A percentile compares a stretch with the other conserved stretches of the same genome.
These are phyloP conservation scores for Psix sp. DNA, from an alignment of 1,140 invertebrate genomes.

Conservation along the genomic window DNA sequence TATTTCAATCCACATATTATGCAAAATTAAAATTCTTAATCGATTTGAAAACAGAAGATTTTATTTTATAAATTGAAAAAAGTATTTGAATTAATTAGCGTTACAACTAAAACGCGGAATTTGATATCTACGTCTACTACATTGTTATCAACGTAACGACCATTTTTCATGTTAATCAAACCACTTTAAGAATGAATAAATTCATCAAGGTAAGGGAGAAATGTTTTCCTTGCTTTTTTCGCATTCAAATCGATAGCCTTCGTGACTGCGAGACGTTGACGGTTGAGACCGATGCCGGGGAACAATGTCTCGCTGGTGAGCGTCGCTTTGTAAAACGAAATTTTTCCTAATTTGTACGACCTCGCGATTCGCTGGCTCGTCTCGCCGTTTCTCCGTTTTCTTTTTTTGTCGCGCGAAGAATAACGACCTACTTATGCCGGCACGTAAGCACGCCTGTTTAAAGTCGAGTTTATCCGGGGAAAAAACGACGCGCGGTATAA, in stretches of 20 bases:
- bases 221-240: slow-evolving; percentile 10
- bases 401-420: slow-evolving; percentile 47
- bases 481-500: slow-evolving; percentile 32
- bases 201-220: slow-evolving; percentile 11
- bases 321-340: neutral
- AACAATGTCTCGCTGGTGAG: slow-evolving; percentile 5
- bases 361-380: neutral
- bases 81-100: too few species aligned
- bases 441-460: slow-evolving; percentile 46
- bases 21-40: too few species aligned
- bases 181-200: too few species aligned
- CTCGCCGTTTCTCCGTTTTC: slow-evolving; percentile 8
- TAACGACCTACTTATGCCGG: slow-evolving; percentile 56
- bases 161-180: slow-evolving; percentile 37
- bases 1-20: too few species aligned
- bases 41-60: too few species aligned
- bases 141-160: neutral
- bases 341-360: neutral
- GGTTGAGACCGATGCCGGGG: slow-evolving; percentile 1
- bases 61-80: too few species aligned
- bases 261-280: slow-evolving; percentile 25
- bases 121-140: too few species aligned
- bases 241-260: slow-evolving; percentile 30
- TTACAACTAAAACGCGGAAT: too few species aligned
- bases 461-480: slow-evolving; percentile 39